These are phyloP conservation scores for Danio choprae DNA, from an alignment of 2,797 vertebrate genomes.

Conservation along the genomic window DNA sequence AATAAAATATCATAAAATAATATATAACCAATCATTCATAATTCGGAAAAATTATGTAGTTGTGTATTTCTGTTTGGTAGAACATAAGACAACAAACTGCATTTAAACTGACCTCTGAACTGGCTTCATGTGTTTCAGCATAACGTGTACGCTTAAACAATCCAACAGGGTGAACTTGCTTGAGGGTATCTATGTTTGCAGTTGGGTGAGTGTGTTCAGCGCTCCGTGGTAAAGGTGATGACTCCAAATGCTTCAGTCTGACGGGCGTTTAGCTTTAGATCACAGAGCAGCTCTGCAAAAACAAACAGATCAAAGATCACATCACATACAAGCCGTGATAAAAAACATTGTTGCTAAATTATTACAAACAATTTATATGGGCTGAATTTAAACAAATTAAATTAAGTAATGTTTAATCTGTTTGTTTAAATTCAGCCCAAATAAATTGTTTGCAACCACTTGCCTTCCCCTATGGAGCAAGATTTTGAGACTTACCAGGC, in stretches of 20 bases:
- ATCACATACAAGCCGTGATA: not conserved
- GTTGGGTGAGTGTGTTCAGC: conserved; percentile 50
- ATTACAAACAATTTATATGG: no score
- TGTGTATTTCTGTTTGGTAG: not conserved
- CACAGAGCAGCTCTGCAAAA: conserved; percentile 71
- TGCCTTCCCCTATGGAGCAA: no score
- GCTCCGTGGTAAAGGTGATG: conserved; percentile 70
- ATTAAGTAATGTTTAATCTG: no score
- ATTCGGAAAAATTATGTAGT: conserved; percentile 9
- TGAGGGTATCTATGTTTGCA: not conserved
- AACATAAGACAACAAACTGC: not conserved
- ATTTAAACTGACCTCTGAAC: conserved; percentile 21
- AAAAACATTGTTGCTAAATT: no score
- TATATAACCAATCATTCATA: not conserved
- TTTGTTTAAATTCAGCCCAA: no score
- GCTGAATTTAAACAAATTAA: no score
- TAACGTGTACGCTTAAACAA: not conserved
- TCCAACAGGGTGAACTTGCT: not conserved
- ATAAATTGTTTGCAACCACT: no score
- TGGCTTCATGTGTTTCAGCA: not conserved
- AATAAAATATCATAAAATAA: not conserved
- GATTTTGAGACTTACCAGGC: no score
- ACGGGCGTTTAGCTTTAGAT: conserved; percentile 63
- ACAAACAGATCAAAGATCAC: conserved; percentile 30
- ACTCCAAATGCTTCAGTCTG: conserved; percentile 76